These are phyloP conservation scores for Coptodon rendalli DNA, from an alignment of 2,113 vertebrate genomes.

Conservation along the genomic window DNA sequence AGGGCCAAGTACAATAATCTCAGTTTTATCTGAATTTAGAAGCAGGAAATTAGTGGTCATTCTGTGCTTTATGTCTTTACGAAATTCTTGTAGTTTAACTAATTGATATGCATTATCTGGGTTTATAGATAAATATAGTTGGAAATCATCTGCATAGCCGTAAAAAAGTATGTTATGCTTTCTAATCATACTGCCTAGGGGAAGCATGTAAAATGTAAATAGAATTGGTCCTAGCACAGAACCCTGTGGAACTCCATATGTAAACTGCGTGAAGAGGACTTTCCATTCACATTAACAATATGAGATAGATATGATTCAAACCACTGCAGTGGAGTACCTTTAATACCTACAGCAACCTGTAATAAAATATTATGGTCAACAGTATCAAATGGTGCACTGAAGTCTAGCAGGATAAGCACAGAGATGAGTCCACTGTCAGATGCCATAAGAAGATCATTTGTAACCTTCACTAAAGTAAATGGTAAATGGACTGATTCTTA, in stretches of 20 bases:
- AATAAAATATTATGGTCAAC: background rate
- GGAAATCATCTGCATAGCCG: background rate
- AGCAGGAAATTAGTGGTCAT: background rate
- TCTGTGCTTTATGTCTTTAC: background rate
- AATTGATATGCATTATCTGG: background rate
- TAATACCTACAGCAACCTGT: background rate
- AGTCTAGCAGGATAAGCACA: background rate
- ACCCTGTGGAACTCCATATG: background rate
- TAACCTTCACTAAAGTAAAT: background rate
- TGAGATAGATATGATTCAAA: background rate
- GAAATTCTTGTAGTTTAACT: background rate
- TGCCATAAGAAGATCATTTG: background rate
- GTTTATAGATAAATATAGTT: background rate
- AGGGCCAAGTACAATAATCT: background rate
- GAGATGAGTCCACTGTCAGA: background rate
- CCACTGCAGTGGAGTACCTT: background rate
- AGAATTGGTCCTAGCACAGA: background rate
- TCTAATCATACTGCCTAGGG: background rate
- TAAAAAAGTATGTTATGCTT: background rate
- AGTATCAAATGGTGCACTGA: background rate
- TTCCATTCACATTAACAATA: background rate
- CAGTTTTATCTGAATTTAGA: background rate
- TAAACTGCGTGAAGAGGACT: background rate
- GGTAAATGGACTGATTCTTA: background rate
- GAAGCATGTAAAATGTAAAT: background rate